phyloP scores from a whole-genome alignment of 2,113 vertebrate species.

The Erythrocercus mccallii region DNA sequence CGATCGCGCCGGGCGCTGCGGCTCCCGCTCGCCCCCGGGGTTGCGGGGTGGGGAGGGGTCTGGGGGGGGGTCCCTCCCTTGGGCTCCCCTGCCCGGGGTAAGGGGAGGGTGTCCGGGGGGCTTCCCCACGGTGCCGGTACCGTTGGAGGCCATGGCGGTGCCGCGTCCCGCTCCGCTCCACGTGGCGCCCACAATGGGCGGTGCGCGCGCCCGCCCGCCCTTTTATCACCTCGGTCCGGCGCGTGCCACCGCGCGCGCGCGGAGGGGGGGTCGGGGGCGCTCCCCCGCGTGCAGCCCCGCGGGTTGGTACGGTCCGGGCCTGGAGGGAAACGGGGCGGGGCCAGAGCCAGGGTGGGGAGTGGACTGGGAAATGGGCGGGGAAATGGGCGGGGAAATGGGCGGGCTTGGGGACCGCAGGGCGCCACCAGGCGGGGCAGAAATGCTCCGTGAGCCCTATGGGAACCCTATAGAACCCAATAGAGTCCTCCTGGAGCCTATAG shows the following conservation, averaged over 20 bases:
- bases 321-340: background rate
- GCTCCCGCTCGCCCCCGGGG: no score
- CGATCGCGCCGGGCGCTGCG: fast-evolving
- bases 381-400: background rate
- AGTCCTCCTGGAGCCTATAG: no score
- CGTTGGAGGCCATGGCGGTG: background rate
- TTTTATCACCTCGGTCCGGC: background rate
- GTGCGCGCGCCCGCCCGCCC: background rate
- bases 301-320: background rate
- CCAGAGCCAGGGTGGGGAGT: fast-evolving
- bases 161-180: background rate
- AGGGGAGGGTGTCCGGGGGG: background rate
- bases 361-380: background rate
- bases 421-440: no score
- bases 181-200: background rate
- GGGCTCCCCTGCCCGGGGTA: background rate
- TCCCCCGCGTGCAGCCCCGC: background rate
- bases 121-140: background rate
- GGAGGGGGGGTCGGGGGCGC: no score
- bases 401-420: background rate
- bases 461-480: no score
- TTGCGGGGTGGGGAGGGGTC: background rate
- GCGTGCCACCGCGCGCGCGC: background rate
- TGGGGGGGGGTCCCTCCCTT: background rate
- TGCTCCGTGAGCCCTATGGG: no score